These are phyloP conservation scores for Heliconius sara DNA, from an alignment of 2,888 invertebrate species.

Conservation along the genomic window DNA sequence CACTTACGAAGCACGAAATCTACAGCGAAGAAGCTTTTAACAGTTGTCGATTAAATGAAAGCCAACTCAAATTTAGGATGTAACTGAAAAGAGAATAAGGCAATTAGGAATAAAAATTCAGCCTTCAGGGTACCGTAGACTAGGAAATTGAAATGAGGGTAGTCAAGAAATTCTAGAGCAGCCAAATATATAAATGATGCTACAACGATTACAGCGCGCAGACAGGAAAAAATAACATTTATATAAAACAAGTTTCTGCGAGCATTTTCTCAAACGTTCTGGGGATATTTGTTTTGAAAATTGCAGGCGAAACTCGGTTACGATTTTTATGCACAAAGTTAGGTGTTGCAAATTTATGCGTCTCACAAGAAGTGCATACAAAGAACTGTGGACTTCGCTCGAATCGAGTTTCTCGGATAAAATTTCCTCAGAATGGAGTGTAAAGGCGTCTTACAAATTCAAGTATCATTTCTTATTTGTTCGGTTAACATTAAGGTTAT, in stretches of 20 bases:
- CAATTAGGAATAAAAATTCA: conserved; percentile 54
- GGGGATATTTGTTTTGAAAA: conserved; percentile 56
- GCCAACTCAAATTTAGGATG: conserved; percentile 54
- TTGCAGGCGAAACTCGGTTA: conserved; percentile 56
- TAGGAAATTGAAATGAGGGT: conserved; percentile 47
- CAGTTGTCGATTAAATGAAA: conserved; percentile 58
- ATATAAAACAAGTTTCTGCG: conserved; percentile 26
- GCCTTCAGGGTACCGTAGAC: conserved; percentile 46
- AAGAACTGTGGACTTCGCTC: conserved; percentile 63
- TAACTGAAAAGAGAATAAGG: conserved; percentile 53
- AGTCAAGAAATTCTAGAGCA: conserved; percentile 28
- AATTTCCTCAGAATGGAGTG: conserved; percentile 64
- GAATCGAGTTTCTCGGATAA: conserved; percentile 64
- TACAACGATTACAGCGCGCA: conserved; percentile 20
- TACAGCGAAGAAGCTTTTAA: conserved; percentile 54
- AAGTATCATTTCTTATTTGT: conserved; percentile 55
- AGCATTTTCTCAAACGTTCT: conserved; percentile 28
- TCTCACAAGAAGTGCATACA: conserved; percentile 29
- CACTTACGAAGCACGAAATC: too few species aligned
- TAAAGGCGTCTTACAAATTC: conserved; percentile 63
- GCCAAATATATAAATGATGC: conserved; percentile 28
- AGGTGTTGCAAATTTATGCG: conserved; percentile 50
- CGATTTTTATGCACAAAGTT: conserved; percentile 57
- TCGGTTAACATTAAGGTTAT: conserved; percentile 34
- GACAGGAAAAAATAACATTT: conserved; percentile 27